Base-by-base conservation (phyloP, 2,888 invertebrate species). In the Meandrusa payeni region DNA sequence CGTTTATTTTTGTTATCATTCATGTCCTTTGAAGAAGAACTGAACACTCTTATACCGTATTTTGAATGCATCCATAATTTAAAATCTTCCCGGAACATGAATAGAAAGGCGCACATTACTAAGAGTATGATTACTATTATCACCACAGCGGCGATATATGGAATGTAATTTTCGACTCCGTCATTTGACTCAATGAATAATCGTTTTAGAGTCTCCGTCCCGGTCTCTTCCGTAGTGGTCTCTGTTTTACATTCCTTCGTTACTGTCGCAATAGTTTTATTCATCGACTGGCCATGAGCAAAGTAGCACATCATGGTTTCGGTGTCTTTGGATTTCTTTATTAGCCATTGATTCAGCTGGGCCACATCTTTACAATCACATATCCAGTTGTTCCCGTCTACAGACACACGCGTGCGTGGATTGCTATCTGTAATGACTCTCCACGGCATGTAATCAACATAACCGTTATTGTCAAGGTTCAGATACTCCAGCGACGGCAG, bases 331-430 rank as follows among this genome's bases (percentile, higher is more conserved):
- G 90, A 90, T 68, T 92, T 91, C 67, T 91, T 89, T 63, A 90
- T 85, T 47, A 94, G 76, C 94, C 94, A 94, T 57, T 90, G 89
- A 66, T 92, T 91, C 60, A 94, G 81, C 59, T 91, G 90, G 50
- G 89, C 89, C 39, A 94, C 89, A 62, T 92, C 92, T 64, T 89
- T 89, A 79, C 95, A 95, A 69, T 94, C 93, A 81, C 95, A 95
- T 73, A 93, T 92, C 96, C 96, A 95, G 71, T 92, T 91, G 89
- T 94, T 95, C 61, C 93, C 93, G 62, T 93, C 91, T 49, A 94
- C 88, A 41, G 92, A 91, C 56, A 95, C 91, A 63, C 90, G 91
- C 62, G 94, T 90, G 60, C 91, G 90, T 51, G 89, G 89, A 70
- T 92, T 89, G 67, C 91, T 89, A 65, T 93, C 89, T 29, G 91